Evolutionary conservation across 2,888 invertebrate genomes (phyloP).

Genomic region (Pachliopta kotzebuea): DNA sequence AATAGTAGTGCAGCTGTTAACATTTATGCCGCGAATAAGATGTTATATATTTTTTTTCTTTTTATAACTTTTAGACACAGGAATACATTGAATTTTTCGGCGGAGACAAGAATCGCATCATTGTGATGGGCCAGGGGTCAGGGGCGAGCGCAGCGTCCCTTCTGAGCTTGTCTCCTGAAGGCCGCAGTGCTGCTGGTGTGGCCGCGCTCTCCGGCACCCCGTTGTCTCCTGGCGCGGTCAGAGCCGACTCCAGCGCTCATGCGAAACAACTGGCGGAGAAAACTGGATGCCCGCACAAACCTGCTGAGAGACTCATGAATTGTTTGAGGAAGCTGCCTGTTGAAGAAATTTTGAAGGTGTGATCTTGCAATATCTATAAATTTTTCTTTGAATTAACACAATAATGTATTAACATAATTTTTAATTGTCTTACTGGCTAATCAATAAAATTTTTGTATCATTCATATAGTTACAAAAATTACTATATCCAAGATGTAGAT

Average conservation of each 20-base stretch:
- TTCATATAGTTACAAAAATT: too few species aligned
- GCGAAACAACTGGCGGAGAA: conserved; percentile 81
- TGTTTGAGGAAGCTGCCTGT: conserved; percentile 82
- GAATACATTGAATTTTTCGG: conserved; percentile 89
- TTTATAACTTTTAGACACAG: conserved; percentile 67
- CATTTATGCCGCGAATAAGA: neutral
- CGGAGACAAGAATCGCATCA: conserved; percentile 86
- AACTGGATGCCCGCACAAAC: conserved; percentile 82
- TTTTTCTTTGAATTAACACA: too few species aligned
- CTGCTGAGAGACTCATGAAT: conserved; percentile 82
- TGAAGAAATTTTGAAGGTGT: conserved; percentile 62
- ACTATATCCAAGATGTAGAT: too few species aligned
- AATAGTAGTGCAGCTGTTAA: too few species aligned
- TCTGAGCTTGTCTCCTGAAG: conserved; percentile 83
- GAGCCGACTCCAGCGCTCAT: conserved; percentile 82
- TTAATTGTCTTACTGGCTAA: too few species aligned
- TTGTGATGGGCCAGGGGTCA: conserved; percentile 88
- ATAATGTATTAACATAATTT: too few species aligned
- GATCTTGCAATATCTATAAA: too few species aligned
- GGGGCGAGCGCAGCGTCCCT: conserved; percentile 88
- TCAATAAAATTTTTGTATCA: too few species aligned
- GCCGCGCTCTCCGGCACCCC: conserved; percentile 89
- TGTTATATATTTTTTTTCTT: conserved; percentile 6
- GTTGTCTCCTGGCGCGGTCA: conserved; percentile 85
- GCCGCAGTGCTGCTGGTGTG: conserved; percentile 82